These are phyloP conservation scores for Metridium senile DNA, from an alignment of 92 coral and sea anemone genomes.

Conservation along the genomic window DNA sequence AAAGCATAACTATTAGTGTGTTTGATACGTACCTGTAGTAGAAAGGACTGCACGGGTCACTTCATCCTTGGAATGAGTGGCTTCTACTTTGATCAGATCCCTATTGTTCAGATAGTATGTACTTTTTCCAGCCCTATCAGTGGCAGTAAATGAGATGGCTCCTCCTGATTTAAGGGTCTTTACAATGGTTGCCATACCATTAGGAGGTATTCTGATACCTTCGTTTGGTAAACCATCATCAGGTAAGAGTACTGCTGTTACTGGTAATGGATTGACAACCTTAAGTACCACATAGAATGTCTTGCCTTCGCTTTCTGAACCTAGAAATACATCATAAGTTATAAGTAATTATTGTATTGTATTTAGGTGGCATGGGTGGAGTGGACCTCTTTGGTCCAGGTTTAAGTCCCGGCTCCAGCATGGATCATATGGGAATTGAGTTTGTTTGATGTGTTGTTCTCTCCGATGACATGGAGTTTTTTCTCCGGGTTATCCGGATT, in stretches of 20 bases:
- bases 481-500: too few relatives aligned
- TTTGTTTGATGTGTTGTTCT: too few relatives aligned
- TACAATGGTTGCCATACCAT: slow-evolving; percentile 37
- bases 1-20: too few relatives aligned
- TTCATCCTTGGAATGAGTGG: slow-evolving; percentile 63
- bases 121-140: slow-evolving; percentile 54
- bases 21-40: slow-evolving; percentile 50
- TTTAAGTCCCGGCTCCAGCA: too few relatives aligned
- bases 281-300: slow-evolving; percentile 65
- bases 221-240: slow-evolving; percentile 78
- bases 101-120: slow-evolving; percentile 66
- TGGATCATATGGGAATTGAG: too few relatives aligned
- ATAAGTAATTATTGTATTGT: too few relatives aligned
- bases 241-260: slow-evolving; percentile 60
- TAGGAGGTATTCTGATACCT: slow-evolving; percentile 61
- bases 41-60: slow-evolving; percentile 59
- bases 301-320: slow-evolving; percentile 70
- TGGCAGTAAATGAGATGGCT: slow-evolving; percentile 61
- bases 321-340: slow-evolving; percentile 11
- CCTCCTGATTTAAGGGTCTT: slow-evolving; percentile 55
- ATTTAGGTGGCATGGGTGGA: too few relatives aligned
- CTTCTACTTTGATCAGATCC: slow-evolving; percentile 55
- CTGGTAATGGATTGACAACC: slow-evolving; percentile 64
- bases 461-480: too few relatives aligned
- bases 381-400: too few relatives aligned